Evolutionary conservation across 2,797 vertebrate genomes (phyloP).

Genomic region (Myotis planiceps): DNA sequence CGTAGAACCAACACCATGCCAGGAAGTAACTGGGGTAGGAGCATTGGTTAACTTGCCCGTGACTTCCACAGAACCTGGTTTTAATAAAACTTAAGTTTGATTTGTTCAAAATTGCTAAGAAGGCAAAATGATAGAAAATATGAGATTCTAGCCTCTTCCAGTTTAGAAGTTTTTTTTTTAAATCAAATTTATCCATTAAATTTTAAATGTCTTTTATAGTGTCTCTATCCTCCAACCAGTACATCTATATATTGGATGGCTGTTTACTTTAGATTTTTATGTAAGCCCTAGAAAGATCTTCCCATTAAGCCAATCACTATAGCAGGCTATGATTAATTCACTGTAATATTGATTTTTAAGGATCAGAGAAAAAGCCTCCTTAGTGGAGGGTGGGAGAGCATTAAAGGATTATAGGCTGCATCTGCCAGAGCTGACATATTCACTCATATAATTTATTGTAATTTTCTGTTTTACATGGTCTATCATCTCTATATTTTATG

Average conservation of each 20-base stretch:
- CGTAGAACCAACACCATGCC: background rate
- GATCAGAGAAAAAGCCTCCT: conserved; percentile 69
- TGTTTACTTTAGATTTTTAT: conserved; percentile 67
- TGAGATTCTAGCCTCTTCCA: background rate
- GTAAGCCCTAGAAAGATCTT: conserved; percentile 63
- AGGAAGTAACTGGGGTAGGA: background rate
- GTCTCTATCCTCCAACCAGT: background rate
- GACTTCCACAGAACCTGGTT: background rate
- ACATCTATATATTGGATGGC: background rate
- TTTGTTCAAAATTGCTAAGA: conserved; percentile 5
- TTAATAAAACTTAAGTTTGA: conserved; percentile 15
- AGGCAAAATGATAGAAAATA: background rate
- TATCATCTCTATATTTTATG: conserved; percentile 42
- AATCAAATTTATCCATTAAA: conserved; percentile 29
- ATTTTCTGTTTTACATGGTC: conserved; percentile 43
- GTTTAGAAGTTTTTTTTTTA: background rate
- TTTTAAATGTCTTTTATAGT: background rate
- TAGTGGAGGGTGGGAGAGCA: background rate
- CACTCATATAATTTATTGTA: conserved; percentile 57
- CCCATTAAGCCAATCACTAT: conserved; percentile 72
- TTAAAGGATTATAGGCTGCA: conserved; percentile 2
- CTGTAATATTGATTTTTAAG: conserved; percentile 80
- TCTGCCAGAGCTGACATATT: conserved; percentile 55
- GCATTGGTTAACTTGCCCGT: background rate
- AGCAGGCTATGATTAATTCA: conserved; percentile 81